Conservation (phyloP, 2,797 vertebrate species). For the Hephaestus fuliginosus region DNA sequence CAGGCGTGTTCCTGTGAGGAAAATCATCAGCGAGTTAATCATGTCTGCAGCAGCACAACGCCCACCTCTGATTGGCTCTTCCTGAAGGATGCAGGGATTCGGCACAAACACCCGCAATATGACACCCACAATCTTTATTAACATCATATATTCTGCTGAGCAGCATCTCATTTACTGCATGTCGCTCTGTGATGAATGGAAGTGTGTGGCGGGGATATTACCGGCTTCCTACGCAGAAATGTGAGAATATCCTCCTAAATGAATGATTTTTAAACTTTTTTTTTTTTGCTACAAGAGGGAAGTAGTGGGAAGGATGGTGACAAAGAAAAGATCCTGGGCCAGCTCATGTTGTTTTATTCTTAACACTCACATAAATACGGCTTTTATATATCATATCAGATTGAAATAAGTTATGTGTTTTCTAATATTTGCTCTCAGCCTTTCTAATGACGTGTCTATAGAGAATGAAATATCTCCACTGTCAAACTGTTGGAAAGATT, state of each 20-base stretch:
- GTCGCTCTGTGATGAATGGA: conserved; percentile 23
- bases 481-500: not conserved
- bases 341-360: not conserved
- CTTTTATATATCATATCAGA: not conserved
- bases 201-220: not conserved
- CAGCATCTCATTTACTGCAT: not conserved
- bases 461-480: not conserved
- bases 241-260: conserved; percentile 9
- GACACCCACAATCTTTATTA: conserved; percentile 34
- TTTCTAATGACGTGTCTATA: not conserved
- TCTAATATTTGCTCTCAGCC: not conserved
- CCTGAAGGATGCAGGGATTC: not conserved
- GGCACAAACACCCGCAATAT: conserved; percentile 26
- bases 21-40: conserved; percentile 45
- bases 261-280: not conserved
- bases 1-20: not conserved
- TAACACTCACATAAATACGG: not conserved
- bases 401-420: not conserved
- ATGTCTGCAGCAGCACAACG: not conserved
- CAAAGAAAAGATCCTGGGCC: not conserved
- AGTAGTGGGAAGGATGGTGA: not conserved
- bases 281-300: not conserved
- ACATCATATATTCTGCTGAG: not conserved
- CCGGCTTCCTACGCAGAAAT: not conserved
- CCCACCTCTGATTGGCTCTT: conserved; percentile 40